These are phyloP conservation scores for Premnoplex brunnescens DNA, from an alignment of 2,797 vertebrate genomes.

Conservation along the genomic window DNA sequence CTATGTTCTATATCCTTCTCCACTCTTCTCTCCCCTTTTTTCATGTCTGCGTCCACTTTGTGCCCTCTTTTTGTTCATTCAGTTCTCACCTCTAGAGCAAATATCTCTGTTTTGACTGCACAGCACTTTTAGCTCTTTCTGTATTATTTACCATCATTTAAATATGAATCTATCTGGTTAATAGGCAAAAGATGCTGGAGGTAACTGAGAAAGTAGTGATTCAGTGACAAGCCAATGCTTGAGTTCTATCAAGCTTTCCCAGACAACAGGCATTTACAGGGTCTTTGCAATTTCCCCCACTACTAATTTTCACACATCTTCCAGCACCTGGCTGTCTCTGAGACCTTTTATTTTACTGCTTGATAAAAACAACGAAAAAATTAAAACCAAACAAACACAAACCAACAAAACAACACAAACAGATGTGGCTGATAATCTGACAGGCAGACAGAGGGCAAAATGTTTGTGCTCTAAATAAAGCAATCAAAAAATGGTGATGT, in stretches of 20 bases:
- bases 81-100: not conserved
- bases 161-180: not conserved
- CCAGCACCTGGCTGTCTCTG: not conserved
- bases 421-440: not conserved
- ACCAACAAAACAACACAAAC: not conserved
- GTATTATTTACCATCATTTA: not conserved
- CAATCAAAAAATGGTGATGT: not conserved
- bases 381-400: not conserved
- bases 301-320: not conserved
- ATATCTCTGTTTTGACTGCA: not conserved
- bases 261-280: not conserved
- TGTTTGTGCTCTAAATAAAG: not conserved
- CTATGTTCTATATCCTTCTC: not conserved
- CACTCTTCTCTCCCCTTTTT: not conserved
- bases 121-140: not conserved
- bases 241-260: not conserved
- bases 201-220: not conserved
- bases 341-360: not conserved
- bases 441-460: accelerated
- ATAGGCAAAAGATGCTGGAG: not conserved
- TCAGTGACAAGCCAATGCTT: not conserved
- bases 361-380: not conserved
- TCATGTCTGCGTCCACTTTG: not conserved
- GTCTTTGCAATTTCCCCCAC: not conserved
- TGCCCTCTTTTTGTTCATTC: not conserved